Evolutionary conservation across 1,140 invertebrate genomes (phyloP).

Genomic region (Drepana arcuata): DNA sequence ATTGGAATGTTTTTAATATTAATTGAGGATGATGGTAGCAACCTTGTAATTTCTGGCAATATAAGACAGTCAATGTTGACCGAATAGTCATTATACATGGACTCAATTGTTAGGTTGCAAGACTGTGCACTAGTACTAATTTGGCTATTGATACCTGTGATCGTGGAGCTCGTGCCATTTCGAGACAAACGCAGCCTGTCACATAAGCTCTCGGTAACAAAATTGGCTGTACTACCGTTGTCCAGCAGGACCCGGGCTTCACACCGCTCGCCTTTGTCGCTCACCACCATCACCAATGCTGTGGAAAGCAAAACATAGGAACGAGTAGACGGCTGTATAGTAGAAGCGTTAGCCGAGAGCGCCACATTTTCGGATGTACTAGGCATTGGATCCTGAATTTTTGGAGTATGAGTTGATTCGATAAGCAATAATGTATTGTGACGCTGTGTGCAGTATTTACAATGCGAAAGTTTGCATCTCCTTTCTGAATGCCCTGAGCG

Average conservation of each 20-base stretch:
- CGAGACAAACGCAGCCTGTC: constrained; percentile 13
- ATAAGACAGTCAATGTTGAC: constrained; percentile 14
- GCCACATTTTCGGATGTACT: not conserved
- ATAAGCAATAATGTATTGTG: constrained; percentile 17
- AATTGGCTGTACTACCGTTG: constrained; percentile 20
- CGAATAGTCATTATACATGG: constrained; percentile 9
- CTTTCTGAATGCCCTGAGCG: constrained; percentile 10
- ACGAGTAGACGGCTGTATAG: not conserved
- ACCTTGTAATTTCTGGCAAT: constrained; percentile 4
- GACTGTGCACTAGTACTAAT: constrained; percentile 18
- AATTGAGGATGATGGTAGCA: not conserved
- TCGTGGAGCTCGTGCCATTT: constrained; percentile 3
- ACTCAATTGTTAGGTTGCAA: constrained; percentile 14
- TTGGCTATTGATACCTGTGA: constrained; percentile 21
- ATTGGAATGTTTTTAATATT: constrained; percentile 9
- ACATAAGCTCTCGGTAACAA: constrained; percentile 16
- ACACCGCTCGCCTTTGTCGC: constrained; percentile 6
- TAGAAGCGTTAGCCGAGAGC: not conserved
- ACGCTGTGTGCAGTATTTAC: constrained; percentile 15
- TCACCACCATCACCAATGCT: constrained; percentile 16
- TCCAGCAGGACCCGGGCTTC: constrained; percentile 15
- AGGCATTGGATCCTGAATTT: not conserved
- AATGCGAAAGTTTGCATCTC: constrained; percentile 11
- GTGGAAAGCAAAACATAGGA: constrained; percentile 17
- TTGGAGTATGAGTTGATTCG: not conserved